Evolutionary conservation across 2,888 invertebrate species (phyloP), one percentile per base, ranked within the genome.

Genomic region (Oxystoma pomonae): DNA sequence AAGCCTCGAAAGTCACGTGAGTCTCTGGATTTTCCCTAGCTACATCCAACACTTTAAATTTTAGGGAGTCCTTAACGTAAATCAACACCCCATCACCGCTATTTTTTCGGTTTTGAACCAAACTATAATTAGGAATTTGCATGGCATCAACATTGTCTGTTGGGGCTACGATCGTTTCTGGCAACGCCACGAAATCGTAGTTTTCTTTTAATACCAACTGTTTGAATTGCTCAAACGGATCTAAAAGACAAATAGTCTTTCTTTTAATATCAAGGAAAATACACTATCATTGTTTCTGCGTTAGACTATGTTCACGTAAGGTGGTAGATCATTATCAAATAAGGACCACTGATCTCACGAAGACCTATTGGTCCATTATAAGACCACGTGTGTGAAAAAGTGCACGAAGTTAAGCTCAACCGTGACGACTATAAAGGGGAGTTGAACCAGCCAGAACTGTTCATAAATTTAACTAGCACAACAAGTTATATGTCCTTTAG

Each of bases 41-140:
- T 20, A 75, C 66, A 69, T 75, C 74, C 52, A 75, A 74, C 52
- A 75, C 73, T 67, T 75, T 75, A 64, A 73, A 75, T 69, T 73
- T 75, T 55, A 75, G 65, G n/a, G 74, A 73, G 65, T 74, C 74
- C 71, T 75, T 75, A 52, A 75, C 73, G 67, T 75, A 75, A 62
- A 75, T 65, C 16, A 75, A 64, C 2, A 74, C 74, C 16, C 75
- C 75, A 58, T 75, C 75, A 12, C 74, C 74, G 63, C 73, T 74
- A 63, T 70, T 70, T 65, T 71, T 75, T 50, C 74, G 71, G 58
- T 72, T 72, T 63, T 74, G 74, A 1, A 75, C 71, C 21, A 75
- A 67, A 18, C 75, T 75, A 61, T 75, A 75, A 66, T 75, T 69
- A 16, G 75, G 75, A 51, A 75, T 75, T 50, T 70, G 58, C n/a